phyloP scores from a whole-genome alignment of 2,888 invertebrate species.

The Notodonta dromedarius region DNA sequence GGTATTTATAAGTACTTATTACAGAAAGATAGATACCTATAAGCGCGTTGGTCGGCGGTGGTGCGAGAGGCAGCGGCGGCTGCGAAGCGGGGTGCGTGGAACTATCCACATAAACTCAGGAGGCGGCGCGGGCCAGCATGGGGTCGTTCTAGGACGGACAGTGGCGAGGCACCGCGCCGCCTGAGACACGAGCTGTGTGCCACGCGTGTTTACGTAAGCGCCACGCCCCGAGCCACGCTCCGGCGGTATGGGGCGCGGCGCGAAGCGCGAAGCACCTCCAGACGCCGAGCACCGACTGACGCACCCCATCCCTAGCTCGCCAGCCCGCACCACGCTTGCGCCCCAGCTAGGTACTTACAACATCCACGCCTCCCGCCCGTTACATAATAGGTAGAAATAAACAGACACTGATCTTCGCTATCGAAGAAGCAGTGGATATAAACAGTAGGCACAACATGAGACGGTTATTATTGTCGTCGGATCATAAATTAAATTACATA shows the following conservation, averaged over 20 bases:
- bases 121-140: slow-evolving; percentile 78
- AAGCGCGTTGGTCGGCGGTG: slow-evolving; percentile 73
- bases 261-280: slow-evolving; percentile 77
- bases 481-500: no score
- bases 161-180: slow-evolving; percentile 76
- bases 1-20: slow-evolving; percentile 70
- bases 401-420: slow-evolving; percentile 51
- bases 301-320: slow-evolving; percentile 62
- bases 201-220: slow-evolving; percentile 84
- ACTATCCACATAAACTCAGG: slow-evolving; percentile 72
- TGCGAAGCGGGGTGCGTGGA: slow-evolving; percentile 65
- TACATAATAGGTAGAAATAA: slow-evolving; percentile 69
- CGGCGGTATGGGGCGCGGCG: slow-evolving; percentile 81
- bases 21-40: slow-evolving; percentile 67
- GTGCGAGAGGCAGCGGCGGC: slow-evolving; percentile 75
- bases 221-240: slow-evolving; percentile 84
- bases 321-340: slow-evolving; percentile 68
- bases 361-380: slow-evolving; percentile 66
- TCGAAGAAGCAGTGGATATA: slow-evolving; percentile 12
- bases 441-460: slow-evolving; percentile 10
- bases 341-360: slow-evolving; percentile 46
- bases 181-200: slow-evolving; percentile 59
- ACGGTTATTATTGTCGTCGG: slow-evolving; percentile 10
- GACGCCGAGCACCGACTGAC: slow-evolving; percentile 82
- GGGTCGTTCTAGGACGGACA: slow-evolving; percentile 78